Evolutionary conservation across 2,888 invertebrate genomes (phyloP).

Genomic region (Eurytoma californica): DNA sequence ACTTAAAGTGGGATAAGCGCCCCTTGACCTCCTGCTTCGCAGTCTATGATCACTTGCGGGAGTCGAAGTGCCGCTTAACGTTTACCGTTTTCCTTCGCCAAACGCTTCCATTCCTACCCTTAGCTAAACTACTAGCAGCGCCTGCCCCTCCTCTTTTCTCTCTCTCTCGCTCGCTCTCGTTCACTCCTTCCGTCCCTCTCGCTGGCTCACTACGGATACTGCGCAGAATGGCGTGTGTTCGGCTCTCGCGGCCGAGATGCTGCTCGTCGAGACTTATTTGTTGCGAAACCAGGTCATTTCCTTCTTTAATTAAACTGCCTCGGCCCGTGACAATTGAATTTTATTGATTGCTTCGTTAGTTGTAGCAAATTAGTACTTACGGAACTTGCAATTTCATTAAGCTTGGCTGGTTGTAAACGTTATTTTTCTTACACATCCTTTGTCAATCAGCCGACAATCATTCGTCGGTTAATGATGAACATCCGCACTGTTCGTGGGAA

Average conservation of each 20-base stretch:
- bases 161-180: not conserved
- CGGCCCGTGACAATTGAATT: conserved; percentile 27
- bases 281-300: conserved; percentile 26
- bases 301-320: conserved; percentile 36
- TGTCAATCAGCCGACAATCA: no score
- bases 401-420: not conserved
- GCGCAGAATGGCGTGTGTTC: not conserved
- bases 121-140: conserved; percentile 22
- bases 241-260: not conserved
- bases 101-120: conserved; percentile 17
- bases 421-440: no score
- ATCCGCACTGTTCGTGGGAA: no score
- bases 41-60: conserved; percentile 59
- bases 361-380: not conserved
- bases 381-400: not conserved
- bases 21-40: conserved; percentile 62
- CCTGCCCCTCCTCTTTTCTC: not conserved
- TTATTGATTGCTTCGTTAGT: conserved; percentile 27
- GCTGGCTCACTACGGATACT: not conserved
- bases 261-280: conserved; percentile 35
- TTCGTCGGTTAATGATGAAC: no score
- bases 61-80: conserved; percentile 54
- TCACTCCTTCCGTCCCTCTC: not conserved
- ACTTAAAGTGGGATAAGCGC: conserved; percentile 62
- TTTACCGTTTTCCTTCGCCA: conserved; percentile 51